Conservation (phyloP, 2,888 invertebrate genomes). For the Crocallis elinguaria region DNA sequence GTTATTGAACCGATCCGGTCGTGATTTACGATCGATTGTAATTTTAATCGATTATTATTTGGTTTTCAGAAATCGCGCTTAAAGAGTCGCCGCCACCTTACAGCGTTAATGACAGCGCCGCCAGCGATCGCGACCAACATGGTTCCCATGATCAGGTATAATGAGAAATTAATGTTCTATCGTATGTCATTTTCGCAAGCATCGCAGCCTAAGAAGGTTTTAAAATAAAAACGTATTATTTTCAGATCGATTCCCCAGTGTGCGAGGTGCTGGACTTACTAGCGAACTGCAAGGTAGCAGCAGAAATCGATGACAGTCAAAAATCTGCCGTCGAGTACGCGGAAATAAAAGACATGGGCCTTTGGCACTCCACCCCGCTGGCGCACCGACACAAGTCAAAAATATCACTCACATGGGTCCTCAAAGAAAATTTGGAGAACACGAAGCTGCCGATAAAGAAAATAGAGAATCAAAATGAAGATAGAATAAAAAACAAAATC, state of each 20-base stretch:
- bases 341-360: conserved; percentile 77
- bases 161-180: conserved; percentile 33
- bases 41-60: conserved; percentile 54
- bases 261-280: conserved; percentile 74
- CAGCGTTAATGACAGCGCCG: conserved; percentile 61
- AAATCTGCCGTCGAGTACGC: conserved; percentile 68
- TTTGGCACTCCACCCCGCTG: conserved; percentile 79
- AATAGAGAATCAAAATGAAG: conserved; percentile 51
- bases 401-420: conserved; percentile 90
- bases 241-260: conserved; percentile 56
- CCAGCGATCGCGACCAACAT: conserved; percentile 43
- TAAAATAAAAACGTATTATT: conserved; percentile 33
- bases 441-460: conserved; percentile 48
- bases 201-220: too few species aligned
- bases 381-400: conserved; percentile 84
- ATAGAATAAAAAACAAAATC: conserved; percentile 46
- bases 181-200: not conserved
- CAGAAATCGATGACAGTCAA: conserved; percentile 47
- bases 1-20: conserved; percentile 52
- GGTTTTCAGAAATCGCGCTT: conserved; percentile 67
- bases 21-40: conserved; percentile 58
- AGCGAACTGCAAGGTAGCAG: conserved; percentile 66
- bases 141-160: conserved; percentile 53
- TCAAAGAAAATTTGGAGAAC: conserved; percentile 86
- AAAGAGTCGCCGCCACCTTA: conserved; percentile 78